Conservation (phyloP, 2,888 invertebrate genomes). For the Agriopis leucophaearia region DNA sequence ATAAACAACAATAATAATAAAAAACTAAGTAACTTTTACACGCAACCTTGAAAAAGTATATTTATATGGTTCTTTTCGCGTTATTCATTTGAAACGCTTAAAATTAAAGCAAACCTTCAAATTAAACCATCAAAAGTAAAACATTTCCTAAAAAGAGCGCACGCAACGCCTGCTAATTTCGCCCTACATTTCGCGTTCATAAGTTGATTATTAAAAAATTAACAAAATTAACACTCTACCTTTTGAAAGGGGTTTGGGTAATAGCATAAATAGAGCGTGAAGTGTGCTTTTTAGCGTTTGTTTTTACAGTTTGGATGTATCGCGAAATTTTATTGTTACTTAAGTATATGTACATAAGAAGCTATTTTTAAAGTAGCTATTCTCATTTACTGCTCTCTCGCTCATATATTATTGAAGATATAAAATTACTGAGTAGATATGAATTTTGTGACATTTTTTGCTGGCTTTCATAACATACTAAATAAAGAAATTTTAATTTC, state of each 20-base stretch:
- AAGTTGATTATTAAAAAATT: conserved; percentile 57
- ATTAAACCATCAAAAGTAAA: conserved; percentile 12
- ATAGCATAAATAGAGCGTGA: conserved; percentile 37
- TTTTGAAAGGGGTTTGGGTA: conserved; percentile 31
- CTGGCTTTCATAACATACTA: too few relatives aligned
- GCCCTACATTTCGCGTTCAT: conserved; percentile 48
- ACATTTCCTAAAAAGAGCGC: conserved; percentile 8
- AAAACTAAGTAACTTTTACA: too few relatives aligned
- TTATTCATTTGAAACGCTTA: not conserved
- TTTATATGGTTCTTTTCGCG: not conserved
- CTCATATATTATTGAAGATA: too few relatives aligned
- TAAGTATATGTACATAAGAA: too few relatives aligned
- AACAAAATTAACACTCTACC: conserved; percentile 48
- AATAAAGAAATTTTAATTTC: too few relatives aligned
- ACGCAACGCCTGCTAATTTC: conserved; percentile 30
- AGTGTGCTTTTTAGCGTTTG: conserved; percentile 44
- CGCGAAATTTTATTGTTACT: conserved; percentile 8
- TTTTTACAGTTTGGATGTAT: conserved; percentile 19
- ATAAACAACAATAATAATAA: too few relatives aligned
- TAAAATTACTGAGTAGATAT: too few relatives aligned
- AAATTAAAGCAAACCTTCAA: not conserved
- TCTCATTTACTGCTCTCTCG: too few relatives aligned
- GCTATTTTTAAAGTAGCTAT: not conserved
- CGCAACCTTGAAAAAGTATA: too few relatives aligned
- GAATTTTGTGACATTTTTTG: too few relatives aligned